Conservation (phyloP, 2,888 invertebrate species). For the Hypercompe scribonia region DNA sequence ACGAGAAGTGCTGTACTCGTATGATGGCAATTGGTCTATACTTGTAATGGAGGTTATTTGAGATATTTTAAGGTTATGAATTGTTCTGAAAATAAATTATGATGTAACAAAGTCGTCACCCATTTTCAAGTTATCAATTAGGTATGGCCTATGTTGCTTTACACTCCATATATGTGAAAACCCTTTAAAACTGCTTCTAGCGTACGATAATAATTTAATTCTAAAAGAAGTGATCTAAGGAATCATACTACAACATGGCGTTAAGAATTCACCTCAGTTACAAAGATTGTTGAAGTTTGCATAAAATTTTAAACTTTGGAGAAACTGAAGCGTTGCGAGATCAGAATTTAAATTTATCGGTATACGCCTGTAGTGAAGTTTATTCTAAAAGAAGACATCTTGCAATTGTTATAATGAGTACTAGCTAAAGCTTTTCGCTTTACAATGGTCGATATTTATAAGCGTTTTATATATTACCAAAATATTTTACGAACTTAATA, state of each 20-base stretch:
- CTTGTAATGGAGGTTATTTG: too few species aligned
- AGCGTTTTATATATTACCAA: too few species aligned
- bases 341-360: not conserved
- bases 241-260: not conserved
- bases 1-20: too few species aligned
- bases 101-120: too few species aligned
- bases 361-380: not conserved
- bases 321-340: not conserved
- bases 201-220: not conserved
- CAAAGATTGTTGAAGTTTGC: not conserved
- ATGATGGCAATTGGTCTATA: too few species aligned
- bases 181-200: not conserved
- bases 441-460: not conserved
- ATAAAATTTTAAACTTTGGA: not conserved
- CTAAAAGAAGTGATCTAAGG: not conserved
- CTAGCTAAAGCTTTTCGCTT: not conserved
- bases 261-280: not conserved
- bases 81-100: too few species aligned
- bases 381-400: not conserved
- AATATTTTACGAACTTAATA: too few species aligned
- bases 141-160: too few species aligned
- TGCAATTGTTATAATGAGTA: not conserved
- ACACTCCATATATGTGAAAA: not conserved
- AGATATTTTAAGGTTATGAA: too few species aligned
- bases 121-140: too few species aligned